phyloP scores from a whole-genome alignment of 2,888 invertebrate genomes.

The Drosophila recens region DNA sequence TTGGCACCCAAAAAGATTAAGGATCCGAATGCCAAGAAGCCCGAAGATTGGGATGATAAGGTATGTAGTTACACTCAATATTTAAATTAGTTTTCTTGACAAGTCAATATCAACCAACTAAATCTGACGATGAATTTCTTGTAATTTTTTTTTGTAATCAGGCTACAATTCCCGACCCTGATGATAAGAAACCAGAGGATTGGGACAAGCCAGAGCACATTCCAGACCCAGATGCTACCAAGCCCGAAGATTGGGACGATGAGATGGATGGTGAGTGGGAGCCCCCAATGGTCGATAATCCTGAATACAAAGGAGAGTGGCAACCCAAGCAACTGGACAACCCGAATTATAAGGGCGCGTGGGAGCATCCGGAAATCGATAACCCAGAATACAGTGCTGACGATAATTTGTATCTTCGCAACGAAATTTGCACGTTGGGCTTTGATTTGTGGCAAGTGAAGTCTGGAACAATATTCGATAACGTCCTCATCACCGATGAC shows the following conservation, averaged over 20 bases:
- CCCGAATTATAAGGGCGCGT: slow-evolving; percentile 97
- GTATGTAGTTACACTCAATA: no score
- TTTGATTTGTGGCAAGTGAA: slow-evolving; percentile 99
- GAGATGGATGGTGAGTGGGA: slow-evolving; percentile 99
- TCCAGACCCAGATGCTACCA: slow-evolving; percentile 97
- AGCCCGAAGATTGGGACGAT: slow-evolving; percentile 99
- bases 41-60: slow-evolving; percentile 98
- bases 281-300: slow-evolving; percentile 99
- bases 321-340: slow-evolving; percentile 99
- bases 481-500: slow-evolving; percentile 97
- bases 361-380: slow-evolving; percentile 99
- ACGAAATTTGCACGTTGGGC: slow-evolving; percentile 96
- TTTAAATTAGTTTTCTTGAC: background rate
- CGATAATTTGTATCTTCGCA: slow-evolving; percentile 92
- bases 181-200: slow-evolving; percentile 97
- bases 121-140: background rate
- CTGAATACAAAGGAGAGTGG: slow-evolving; percentile 99
- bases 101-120: background rate
- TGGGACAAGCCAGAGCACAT: slow-evolving; percentile 99
- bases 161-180: slow-evolving; percentile 97
- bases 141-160: slow-evolving; percentile 33
- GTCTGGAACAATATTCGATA: slow-evolving; percentile 99
- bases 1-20: slow-evolving; percentile 98
- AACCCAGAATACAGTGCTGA: slow-evolving; percentile 98
- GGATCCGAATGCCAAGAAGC: slow-evolving; percentile 97